Evolutionary conservation across 2,113 vertebrate species (phyloP), one percentile per base, ranked within the genome.

Genomic region (Nothoprocta pentlandii): DNA sequence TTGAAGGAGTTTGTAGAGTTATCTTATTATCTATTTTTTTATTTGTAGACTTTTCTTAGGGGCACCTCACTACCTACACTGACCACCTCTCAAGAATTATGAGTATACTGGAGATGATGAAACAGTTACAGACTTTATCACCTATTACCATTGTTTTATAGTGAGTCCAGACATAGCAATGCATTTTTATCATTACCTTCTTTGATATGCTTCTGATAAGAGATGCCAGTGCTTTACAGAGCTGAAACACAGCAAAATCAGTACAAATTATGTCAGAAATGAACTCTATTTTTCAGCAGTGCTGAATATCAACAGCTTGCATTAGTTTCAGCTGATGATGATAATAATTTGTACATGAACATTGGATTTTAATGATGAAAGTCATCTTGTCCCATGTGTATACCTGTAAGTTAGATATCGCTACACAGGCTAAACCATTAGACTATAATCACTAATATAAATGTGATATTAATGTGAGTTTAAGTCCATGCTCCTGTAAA

Each of bases 351-450:
- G 30, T 7, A 6, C 30, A 15, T 44, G 2, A 84, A 71, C 6
- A 62, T 0, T n/a, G 21, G 8, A 4, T 15, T 89, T 88, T 71
- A 70, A 59, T 32, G 62, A 22, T n/a, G 68, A 14, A 64, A 44
- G 47, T 83, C 34, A 20, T 73, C 34, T 0, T 0, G 61, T 73
- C 2, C 13, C 12, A 30, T 56, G 16, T 16, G 64, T 34, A 42
- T 44, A 56, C 11, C 25, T 73, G 3, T 32, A 90, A 73, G 3
- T 7, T 69, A 49, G 28, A 42, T 66, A 44, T 53, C 54, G 17
- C 28, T 17, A 58, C 54, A 30, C 17, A 58, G 28, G 28, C 28
- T 32, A 8, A 58, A 58, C 28, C 16, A 17, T 58, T 58, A 58
- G 9, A 58, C 16, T 53, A 53, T 21, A 19, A 58, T 32, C 8